Base-by-base conservation (phyloP, 2,797 vertebrate species). In the Chelonia mydas region DNA sequence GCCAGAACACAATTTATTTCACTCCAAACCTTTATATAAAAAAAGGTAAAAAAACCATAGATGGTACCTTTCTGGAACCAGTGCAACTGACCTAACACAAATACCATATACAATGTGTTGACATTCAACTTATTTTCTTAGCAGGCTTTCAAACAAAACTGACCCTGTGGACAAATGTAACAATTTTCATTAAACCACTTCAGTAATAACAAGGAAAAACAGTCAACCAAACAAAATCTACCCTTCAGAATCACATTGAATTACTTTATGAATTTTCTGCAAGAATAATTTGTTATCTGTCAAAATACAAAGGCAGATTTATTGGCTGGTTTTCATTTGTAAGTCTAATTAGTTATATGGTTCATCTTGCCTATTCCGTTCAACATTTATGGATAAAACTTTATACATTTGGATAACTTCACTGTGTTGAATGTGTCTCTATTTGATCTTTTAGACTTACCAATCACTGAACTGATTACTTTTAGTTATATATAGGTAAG, bases 1-100 rank as follows among this genome's bases (percentile, higher is more conserved):
- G 92, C 92, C 94, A 77, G 28, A 65, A 84, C 78, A 45, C 45
- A 85, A 74, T 33, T 89, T 68, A 50, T 88, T 96, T 90, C 80
- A 87, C 92, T 95, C 72, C 61, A 95, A 87, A 83, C 9, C 77
- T 83, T 90, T 61, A 85, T 53, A 53, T 21, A 53, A 53, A 53
- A 53, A 16, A 53, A 53, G 3, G 59, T 90, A 94, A 41, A 93
- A 96, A 92, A 25, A 86, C 51, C 17, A 90, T 2, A 87, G 82
- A 65, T 95, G 90, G 61, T 89, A 97, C 50, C 11, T 88, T 90
- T 91, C 61, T 54, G 88, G 77, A 92, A 94, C 41, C 83, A 88
- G 94, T 81, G 72, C 31, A 85, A 90, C 16, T 33, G 16, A 82
- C 53, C 61, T 90, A 94, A 84, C 65, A 88, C 33, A 68, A 68